Base-by-base conservation (phyloP, 2,113 vertebrate genomes). In the Noctilio leporinus region DNA sequence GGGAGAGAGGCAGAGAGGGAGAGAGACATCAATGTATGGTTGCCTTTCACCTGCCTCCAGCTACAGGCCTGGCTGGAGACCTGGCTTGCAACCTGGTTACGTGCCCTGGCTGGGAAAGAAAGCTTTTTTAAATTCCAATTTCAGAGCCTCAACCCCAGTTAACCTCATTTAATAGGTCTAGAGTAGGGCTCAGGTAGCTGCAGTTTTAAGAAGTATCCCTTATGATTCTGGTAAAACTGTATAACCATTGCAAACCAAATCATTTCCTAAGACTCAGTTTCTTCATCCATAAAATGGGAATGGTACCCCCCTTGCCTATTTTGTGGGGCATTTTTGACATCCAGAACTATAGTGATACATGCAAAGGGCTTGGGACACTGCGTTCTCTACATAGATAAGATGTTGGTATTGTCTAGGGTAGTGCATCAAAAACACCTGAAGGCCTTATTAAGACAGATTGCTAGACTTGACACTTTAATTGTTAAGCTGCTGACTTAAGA, bases 221-320 rank as follows among this genome's bases (percentile, higher is more conserved):
- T 30, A 43, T 78, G 28, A 83, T 65, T 78, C 47, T 62, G 24
- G 91, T 88, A 51, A 91, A 95, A 64, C n/a, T 77, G 7, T 82
- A 57, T 62, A 35, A 69, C 45, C 10, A 38, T 11, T 73, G 26
- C 92, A 91, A 78, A 88, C 4, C 3, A 30, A 81, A 69, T 85
- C 28, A 67, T 81, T 88, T 93, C 43, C 88, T 76, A 91, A 83
- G 91, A 22, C 38, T 93, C 64, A 86, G 49, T 85, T 95, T 91
- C 45, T 64, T 96, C 19, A 88, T 75, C 35, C 75, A 20, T 84
- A 73, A 91, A 62, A 59, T 45, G 24, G 7, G 38, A 92, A 70
- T 86, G 49, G 43, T 17, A 75, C 40, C 16, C 77, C 28, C 47
- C 47, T 78, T 78, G 43, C 69, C 77, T 57, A 87, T 19, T 43